Evolutionary conservation across 1,140 invertebrate species (phyloP), one percentile per base, ranked within the genome.

Genomic region (Dendroctonus ponderosae): DNA sequence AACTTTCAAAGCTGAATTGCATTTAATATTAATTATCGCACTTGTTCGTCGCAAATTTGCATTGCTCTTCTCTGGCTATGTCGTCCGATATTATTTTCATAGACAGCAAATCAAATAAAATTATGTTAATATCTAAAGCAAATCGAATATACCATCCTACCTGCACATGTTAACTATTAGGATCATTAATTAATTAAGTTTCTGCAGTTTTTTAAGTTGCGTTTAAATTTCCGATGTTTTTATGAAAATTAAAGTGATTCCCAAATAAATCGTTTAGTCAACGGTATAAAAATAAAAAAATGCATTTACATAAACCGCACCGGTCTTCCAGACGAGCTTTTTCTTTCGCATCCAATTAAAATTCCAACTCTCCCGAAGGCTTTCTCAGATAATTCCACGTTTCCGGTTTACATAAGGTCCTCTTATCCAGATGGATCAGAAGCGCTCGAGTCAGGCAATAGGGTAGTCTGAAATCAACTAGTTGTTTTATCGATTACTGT

Each of bases 341-440:
- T 59, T 59, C 57, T 59, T 62, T 62, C 12, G 59, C 48, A 52
- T 42, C 49, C 48, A 62, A 62, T 62, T 62, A 62, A 62, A 62
- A 62, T 62, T 51, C 44, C 49, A 42, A 9, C 44, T 51, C 38
- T 14, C 14, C 7, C 26, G 39, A 40, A 15, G 52, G 59, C 11
- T 26, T 51, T 7, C 38, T 9, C n/a, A 62, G 59, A 62, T 62
- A 51, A 51, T 51, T 62, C 59, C 59, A 44, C 3, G 49, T 62
- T 62, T 62, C 49, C 59, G 49, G 59, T 62, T 62, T 62, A 52
- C 59, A 40, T 62, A 50, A 40, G 48, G 38, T 37, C 26, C 59
- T 50, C 59, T 62, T 62, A 62, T 62, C 59, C 59, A 62, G 59
- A 41, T 15, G 49, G 39, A 62, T 62, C 59, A 40, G 48, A 60